A percentile compares a stretch with the other conserved stretches of the same genome.
Conservation (phyloP, 1,140 invertebrate species). For the Drosophila ercepeae region DNA sequence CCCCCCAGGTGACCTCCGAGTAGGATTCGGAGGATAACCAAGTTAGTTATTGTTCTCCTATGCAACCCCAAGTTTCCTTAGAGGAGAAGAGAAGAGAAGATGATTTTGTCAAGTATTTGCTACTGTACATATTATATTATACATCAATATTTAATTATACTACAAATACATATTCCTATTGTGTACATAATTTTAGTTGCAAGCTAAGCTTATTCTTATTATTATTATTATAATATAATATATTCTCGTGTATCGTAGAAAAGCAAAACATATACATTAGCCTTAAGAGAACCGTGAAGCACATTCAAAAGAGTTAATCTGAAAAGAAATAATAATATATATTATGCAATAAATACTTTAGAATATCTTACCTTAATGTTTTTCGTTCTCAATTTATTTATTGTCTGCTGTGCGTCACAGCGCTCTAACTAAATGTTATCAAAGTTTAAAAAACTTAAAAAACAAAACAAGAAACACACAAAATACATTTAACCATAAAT, state of each 20-base stretch:
- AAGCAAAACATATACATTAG: conserved; percentile 55
- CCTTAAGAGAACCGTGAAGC: conserved; percentile 44
- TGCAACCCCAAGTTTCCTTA: conserved; percentile 65
- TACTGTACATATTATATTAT: conserved; percentile 51
- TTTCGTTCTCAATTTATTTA: conserved; percentile 53
- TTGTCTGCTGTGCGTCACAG: conserved; percentile 29
- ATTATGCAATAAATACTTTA: conserved; percentile 51
- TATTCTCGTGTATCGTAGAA: conserved; percentile 8
- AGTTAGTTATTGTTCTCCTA: conserved; percentile 9
- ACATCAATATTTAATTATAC: conserved; percentile 16
- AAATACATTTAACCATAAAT: conserved; percentile 9
- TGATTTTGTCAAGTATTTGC: conserved; percentile 49
- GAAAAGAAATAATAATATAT: conserved; percentile 22
- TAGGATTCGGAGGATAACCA: conserved; percentile 9
- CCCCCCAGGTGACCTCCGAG: conserved; percentile 9
- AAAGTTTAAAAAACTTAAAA: conserved; percentile 38
- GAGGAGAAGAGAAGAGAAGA: conserved; percentile 11
- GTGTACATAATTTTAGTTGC: conserved; percentile 55
- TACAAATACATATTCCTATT: conserved; percentile 32
- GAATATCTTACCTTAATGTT: conserved; percentile 40
- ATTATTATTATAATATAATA: too few relatives aligned
- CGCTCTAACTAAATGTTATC: conserved; percentile 46
- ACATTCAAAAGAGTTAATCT: conserved; percentile 53
- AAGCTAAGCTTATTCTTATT: conserved; percentile 64
- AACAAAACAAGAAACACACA: conserved; percentile 9